These are phyloP conservation scores for Hypsopygia costalis DNA, from an alignment of 2,888 invertebrate species.

Conservation along the genomic window DNA sequence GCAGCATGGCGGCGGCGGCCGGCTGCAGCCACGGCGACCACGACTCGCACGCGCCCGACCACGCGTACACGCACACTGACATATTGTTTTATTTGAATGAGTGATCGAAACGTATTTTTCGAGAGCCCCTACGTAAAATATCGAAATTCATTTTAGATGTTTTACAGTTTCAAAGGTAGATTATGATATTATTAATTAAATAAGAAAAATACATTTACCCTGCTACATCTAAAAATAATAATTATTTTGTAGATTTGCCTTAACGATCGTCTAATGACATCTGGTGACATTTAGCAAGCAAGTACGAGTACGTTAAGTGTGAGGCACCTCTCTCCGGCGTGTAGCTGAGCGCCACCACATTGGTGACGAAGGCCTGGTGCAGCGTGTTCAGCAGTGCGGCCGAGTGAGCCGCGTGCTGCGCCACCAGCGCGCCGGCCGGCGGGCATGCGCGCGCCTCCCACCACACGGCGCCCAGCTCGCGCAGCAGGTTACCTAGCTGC, in stretches of 20 bases:
- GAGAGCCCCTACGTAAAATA: too few relatives aligned
- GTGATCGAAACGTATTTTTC: too few relatives aligned
- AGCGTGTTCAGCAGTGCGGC: conserved; percentile 35
- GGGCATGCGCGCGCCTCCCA: conserved; percentile 38
- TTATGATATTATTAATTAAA: too few relatives aligned
- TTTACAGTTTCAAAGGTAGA: too few relatives aligned
- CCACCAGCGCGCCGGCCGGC: conserved; percentile 10
- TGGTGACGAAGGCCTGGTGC: conserved; percentile 38
- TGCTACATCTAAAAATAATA: too few relatives aligned
- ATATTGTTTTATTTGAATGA: too few relatives aligned
- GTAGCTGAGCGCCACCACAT: conserved; percentile 38
- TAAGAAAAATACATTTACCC: too few relatives aligned
- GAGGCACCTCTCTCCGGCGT: conserved; percentile 51
- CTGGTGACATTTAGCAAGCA: too few relatives aligned
- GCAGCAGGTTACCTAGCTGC: conserved; percentile 50
- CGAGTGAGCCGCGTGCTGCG: conserved; percentile 33
- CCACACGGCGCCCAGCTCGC: conserved; percentile 51
- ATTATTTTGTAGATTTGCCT: too few relatives aligned
- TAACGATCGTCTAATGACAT: too few relatives aligned
- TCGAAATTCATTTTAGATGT: too few relatives aligned
- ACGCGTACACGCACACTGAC: conserved; percentile 46
- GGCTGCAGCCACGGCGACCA: conserved; percentile 58
- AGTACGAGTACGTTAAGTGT: too few relatives aligned
- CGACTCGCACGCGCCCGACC: conserved; percentile 42
- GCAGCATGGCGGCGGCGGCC: conserved; percentile 29